Evolutionary conservation across 1,140 invertebrate species (phyloP).

Genomic region (Saccostrea cuccullata): DNA sequence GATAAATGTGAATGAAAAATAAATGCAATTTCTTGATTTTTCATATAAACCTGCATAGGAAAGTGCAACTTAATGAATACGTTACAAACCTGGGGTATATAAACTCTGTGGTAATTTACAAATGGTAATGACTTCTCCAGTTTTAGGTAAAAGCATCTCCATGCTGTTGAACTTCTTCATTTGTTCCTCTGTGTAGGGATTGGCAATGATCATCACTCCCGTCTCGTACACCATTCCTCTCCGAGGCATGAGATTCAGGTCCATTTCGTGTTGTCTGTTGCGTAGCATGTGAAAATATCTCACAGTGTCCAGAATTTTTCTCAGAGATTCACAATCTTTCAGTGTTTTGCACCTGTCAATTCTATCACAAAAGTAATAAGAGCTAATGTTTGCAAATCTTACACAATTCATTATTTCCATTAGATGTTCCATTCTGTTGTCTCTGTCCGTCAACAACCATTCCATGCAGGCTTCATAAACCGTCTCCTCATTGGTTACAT

Average conservation of each 20-base stretch:
- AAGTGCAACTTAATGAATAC: neutral
- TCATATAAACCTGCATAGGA: neutral
- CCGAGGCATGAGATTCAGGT: constrained; percentile 75
- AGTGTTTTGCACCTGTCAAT: constrained; percentile 79
- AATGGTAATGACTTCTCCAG: constrained; percentile 72
- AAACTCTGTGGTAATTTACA: constrained; percentile 76
- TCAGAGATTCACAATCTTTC: constrained; percentile 61
- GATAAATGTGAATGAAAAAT: neutral
- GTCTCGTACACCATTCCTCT: constrained; percentile 74
- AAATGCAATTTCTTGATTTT: no score
- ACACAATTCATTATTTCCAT: constrained; percentile 81
- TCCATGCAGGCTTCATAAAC: constrained; percentile 81
- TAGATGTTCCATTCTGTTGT: constrained; percentile 63
- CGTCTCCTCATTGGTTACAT: constrained; percentile 81
- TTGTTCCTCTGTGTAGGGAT: constrained; percentile 75
- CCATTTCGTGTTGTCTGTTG: constrained; percentile 75
- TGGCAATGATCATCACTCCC: constrained; percentile 76
- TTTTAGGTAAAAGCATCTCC: constrained; percentile 72
- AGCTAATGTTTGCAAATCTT: constrained; percentile 81
- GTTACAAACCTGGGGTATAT: constrained; percentile 73
- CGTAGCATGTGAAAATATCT: constrained; percentile 75
- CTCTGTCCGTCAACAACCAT: constrained; percentile 80
- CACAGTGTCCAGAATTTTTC: constrained; percentile 65
- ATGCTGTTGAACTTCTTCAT: constrained; percentile 75
- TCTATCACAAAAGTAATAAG: constrained; percentile 83